A percentile compares a stretch with the other conserved stretches of the same genome.
Conservation (phyloP, 2,797 vertebrate species). For the Erpetoichthys calabaricus region DNA sequence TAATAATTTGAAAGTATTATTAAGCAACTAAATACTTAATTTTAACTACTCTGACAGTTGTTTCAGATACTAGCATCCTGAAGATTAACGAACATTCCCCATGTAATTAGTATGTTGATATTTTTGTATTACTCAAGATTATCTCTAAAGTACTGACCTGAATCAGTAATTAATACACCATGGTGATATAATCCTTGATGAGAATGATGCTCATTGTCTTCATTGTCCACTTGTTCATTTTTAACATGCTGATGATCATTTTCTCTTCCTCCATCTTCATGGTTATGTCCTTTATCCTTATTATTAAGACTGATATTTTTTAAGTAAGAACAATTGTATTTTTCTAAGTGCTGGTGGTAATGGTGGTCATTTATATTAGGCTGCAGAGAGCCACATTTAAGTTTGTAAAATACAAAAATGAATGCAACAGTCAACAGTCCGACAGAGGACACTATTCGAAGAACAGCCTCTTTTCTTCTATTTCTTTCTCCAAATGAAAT, state of each 20-base stretch:
- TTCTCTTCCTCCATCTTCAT: constrained; percentile 1
- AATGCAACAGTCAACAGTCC: constrained; percentile 21
- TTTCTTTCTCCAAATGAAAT: too few species aligned
- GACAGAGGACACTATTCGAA: constrained; percentile 16
- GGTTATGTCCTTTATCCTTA: constrained; percentile 4
- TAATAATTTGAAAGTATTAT: too few species aligned
- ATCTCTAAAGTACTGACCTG: constrained; percentile 18
- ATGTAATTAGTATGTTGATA: too few species aligned
- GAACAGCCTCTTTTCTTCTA: too few species aligned
- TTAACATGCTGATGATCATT: constrained; percentile 7
- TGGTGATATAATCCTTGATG: constrained; percentile 21
- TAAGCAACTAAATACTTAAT: too few species aligned
- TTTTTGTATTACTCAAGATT: too few species aligned
- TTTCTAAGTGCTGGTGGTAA: not conserved
- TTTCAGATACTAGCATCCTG: too few species aligned
- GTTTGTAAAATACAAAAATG: constrained; percentile 19
- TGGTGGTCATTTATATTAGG: constrained; percentile 8
- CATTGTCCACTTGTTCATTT: not conserved
- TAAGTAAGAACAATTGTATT: not conserved
- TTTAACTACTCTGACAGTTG: too few species aligned
- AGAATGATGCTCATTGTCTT: constrained; percentile 5
- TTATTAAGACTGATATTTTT: not conserved
- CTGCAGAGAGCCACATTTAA: constrained; percentile 9
- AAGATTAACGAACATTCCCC: too few species aligned
- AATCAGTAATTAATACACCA: constrained; percentile 26